Evolutionary conservation across 1,140 invertebrate species (phyloP).

Genomic region (Cydia strobilella): DNA sequence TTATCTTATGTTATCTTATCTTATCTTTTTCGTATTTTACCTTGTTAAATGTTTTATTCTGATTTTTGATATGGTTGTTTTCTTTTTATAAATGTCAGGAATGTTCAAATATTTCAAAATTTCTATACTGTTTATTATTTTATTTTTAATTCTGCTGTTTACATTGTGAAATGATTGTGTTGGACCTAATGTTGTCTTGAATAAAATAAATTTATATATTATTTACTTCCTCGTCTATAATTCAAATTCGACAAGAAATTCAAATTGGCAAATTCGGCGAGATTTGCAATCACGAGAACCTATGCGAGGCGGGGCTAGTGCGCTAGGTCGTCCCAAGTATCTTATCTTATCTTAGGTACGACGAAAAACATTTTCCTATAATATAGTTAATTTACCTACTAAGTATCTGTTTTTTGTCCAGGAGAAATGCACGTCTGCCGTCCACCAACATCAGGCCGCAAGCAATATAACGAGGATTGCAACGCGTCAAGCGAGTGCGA

Average conservation of each 20-base stretch:
- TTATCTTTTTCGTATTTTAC: constrained; percentile 29
- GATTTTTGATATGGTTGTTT: no score
- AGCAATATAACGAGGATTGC: constrained; percentile 93
- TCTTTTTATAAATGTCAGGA: no score
- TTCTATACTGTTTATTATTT: no score
- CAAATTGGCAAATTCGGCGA: constrained; percentile 61
- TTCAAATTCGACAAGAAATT: no score
- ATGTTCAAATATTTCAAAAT: no score
- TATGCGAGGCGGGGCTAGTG: constrained; percentile 69
- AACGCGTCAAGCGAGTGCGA: constrained; percentile 92
- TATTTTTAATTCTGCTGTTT: no score
- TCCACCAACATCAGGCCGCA: constrained; percentile 86
- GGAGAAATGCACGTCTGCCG: constrained; percentile 88
- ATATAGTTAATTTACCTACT: not conserved
- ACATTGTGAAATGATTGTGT: no score
- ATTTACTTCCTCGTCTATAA: not conserved
- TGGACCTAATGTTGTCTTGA: no score
- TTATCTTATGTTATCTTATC: not conserved
- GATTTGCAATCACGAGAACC: constrained; percentile 70
- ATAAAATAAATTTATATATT: no score
- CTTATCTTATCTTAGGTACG: no score
- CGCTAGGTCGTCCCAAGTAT: constrained; percentile 69
- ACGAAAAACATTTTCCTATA: not conserved
- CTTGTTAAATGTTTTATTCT: no score
- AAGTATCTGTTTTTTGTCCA: constrained; percentile 41